A percentile compares a stretch with the other conserved stretches of the same genome.
Conservation (phyloP, 2,888 invertebrate species). For the Drosophila peninsularis region DNA sequence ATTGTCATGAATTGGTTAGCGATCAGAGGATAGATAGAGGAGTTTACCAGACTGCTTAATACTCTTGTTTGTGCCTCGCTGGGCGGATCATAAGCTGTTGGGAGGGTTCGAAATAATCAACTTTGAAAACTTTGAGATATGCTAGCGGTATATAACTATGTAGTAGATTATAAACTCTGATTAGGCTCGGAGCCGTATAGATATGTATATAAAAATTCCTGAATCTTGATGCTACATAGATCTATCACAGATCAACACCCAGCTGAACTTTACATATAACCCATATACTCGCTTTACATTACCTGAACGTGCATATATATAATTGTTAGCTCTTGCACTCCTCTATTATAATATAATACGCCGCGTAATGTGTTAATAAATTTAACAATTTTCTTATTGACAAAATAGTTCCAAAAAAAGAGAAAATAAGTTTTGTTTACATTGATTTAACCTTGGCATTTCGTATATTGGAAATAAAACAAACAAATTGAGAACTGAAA, state of each 20-base stretch:
- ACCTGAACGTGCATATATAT: neutral
- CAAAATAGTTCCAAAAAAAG: neutral
- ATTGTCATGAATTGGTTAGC: slow-evolving; percentile 54
- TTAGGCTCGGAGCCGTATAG: neutral
- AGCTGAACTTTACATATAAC: neutral
- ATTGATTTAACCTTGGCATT: slow-evolving; percentile 60
- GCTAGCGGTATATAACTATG: neutral
- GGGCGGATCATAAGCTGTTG: neutral
- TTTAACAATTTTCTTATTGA: slow-evolving; percentile 15
- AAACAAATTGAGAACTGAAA: slow-evolving; percentile 12
- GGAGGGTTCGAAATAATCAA: neutral
- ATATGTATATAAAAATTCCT: neutral
- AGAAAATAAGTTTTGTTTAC: slow-evolving; percentile 17
- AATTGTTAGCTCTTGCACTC: slow-evolving; percentile 23
- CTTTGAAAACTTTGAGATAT: neutral
- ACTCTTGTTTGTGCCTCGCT: too few relatives aligned
- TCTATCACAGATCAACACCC: neutral
- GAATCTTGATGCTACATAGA: neutral
- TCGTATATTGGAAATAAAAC: slow-evolving; percentile 1
- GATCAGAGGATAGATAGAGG: slow-evolving; percentile 16
- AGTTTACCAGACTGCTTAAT: neutral
- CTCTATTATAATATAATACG: slow-evolving; percentile 6
- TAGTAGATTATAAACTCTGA: neutral
- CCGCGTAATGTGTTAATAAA: slow-evolving; percentile 45
- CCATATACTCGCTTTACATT: neutral